Evolutionary conservation across 2,888 invertebrate genomes (phyloP).

Genomic region (Atherix ibis): DNA sequence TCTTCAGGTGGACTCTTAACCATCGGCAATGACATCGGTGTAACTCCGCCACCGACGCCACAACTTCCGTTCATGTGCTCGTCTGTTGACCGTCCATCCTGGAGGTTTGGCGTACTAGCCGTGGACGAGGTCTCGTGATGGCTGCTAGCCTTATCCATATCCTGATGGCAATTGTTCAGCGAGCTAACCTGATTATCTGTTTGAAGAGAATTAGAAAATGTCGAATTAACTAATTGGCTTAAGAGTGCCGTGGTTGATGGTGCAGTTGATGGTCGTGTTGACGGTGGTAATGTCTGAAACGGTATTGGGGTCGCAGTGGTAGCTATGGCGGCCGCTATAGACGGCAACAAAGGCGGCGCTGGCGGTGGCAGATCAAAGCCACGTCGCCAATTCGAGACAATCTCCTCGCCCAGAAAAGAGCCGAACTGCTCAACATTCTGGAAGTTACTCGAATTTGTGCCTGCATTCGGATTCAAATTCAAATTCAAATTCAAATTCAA

Average conservation of each 20-base stretch:
- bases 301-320: slow-evolving; percentile 18
- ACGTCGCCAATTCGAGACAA: slow-evolving; percentile 64
- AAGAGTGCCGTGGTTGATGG: slow-evolving; percentile 37
- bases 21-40: slow-evolving; percentile 25
- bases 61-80: slow-evolving; percentile 14
- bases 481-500: too few species aligned
- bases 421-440: slow-evolving; percentile 57
- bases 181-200: slow-evolving; percentile 16
- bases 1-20: slow-evolving; percentile 39
- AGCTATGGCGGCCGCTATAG: slow-evolving; percentile 6
- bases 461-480: too few species aligned
- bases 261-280: slow-evolving; percentile 13
- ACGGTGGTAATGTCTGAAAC: slow-evolving; percentile 22
- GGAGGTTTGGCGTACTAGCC: slow-evolving; percentile 34
- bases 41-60: slow-evolving; percentile 8
- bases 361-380: slow-evolving; percentile 41
- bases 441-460: slow-evolving; percentile 32
- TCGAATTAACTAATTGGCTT: slow-evolving; percentile 26
- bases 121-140: slow-evolving; percentile 31
- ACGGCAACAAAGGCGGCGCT: slow-evolving; percentile 23
- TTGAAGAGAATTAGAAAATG: slow-evolving; percentile 27
- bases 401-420: slow-evolving; percentile 63
- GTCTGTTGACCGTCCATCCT: slow-evolving; percentile 18
- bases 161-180: slow-evolving; percentile 15
- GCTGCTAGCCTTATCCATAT: slow-evolving; percentile 15